Conservation (phyloP, 2,888 invertebrate genomes). For the Nephrotoma guestfalica region DNA sequence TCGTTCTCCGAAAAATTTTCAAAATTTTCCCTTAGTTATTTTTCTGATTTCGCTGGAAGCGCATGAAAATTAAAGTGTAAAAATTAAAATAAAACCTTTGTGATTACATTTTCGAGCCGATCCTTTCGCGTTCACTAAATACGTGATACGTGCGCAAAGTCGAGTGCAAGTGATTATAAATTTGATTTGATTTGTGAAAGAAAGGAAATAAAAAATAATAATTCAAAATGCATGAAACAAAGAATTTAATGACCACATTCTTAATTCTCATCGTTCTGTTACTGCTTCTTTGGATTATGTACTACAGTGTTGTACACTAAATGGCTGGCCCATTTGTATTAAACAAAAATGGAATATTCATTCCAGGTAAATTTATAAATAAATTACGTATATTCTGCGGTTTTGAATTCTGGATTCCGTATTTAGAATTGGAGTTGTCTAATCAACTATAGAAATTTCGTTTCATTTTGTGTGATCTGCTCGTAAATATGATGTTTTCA, state of each 20-base stretch:
- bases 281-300: slow-evolving; percentile 51
- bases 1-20: background rate
- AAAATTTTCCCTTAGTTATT: background rate
- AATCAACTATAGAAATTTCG: background rate
- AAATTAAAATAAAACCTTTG: background rate
- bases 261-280: slow-evolving; percentile 51
- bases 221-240: slow-evolving; percentile 39
- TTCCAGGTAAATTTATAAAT: background rate
- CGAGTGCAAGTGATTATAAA: background rate
- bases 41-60: background rate
- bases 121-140: background rate
- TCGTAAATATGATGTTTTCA: background rate
- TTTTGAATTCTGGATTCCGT: too few species aligned
- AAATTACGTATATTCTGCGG: too few species aligned
- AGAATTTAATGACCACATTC: slow-evolving; percentile 54
- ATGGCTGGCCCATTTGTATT: background rate
- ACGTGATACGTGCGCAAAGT: background rate
- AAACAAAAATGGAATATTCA: background rate
- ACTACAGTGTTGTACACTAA: slow-evolving; percentile 20
- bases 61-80: background rate
- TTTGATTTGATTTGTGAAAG: background rate
- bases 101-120: background rate
- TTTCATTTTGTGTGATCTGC: background rate
- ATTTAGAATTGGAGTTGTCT: background rate
- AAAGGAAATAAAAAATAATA: background rate